Percentiles rank a stretch among this genome's conserved stretches.
phyloP scores from a whole-genome alignment of 1,140 invertebrate species.

The Tetramorium alpestre region DNA sequence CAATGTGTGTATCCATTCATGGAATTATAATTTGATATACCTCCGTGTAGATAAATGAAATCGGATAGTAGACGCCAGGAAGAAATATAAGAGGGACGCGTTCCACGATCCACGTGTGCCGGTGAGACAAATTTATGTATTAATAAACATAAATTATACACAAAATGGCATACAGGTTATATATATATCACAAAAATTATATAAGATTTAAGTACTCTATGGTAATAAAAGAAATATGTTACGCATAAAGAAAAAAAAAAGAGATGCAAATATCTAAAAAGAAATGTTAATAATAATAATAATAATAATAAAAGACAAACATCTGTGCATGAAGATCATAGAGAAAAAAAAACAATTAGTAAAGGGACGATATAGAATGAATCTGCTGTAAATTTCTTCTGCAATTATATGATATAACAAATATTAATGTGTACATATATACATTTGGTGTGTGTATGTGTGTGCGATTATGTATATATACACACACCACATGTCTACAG shows the following conservation, averaged over 20 bases:
- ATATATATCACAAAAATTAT: slow-evolving; percentile 76
- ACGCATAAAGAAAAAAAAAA: slow-evolving; percentile 76
- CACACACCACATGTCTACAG: slow-evolving; percentile 40
- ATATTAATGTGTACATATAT: slow-evolving; percentile 52
- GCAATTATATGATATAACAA: slow-evolving; percentile 76
- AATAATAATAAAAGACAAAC: slow-evolving; percentile 75
- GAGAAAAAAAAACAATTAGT: slow-evolving; percentile 77
- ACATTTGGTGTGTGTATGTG: slow-evolving; percentile 41
- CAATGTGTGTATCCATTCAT: slow-evolving; percentile 38
- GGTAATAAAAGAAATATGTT: slow-evolving; percentile 81
- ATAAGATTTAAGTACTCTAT: slow-evolving; percentile 79
- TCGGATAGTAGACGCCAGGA: neutral
- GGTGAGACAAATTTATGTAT: slow-evolving; percentile 75
- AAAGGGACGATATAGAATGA: slow-evolving; percentile 77
- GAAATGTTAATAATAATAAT: slow-evolving; percentile 78
- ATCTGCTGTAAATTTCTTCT: slow-evolving; percentile 81
- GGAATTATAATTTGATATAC: slow-evolving; percentile 38
- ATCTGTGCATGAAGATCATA: slow-evolving; percentile 80
- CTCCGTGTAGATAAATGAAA: slow-evolving; percentile 25
- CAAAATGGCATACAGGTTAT: slow-evolving; percentile 82
- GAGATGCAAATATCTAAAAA: slow-evolving; percentile 77
- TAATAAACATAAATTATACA: slow-evolving; percentile 81
- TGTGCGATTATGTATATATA: neutral
- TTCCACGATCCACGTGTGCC: slow-evolving; percentile 71
- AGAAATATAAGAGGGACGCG: slow-evolving; percentile 17